Base-by-base conservation (phyloP, 1,140 invertebrate species). In the Monomorium pharaonis region DNA sequence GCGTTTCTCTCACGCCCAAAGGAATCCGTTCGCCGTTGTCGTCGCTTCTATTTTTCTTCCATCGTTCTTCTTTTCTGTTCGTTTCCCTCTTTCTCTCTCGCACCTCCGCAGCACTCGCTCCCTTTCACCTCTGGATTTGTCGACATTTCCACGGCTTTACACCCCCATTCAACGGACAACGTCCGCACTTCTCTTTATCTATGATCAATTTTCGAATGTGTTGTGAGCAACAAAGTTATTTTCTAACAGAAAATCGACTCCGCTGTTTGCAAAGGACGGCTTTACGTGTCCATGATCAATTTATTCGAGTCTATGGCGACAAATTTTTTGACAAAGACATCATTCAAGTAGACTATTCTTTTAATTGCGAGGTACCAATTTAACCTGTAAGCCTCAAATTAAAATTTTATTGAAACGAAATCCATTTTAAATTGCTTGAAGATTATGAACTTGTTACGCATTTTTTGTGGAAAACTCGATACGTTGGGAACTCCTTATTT, bases 1-100 rank as follows among this genome's bases (percentile, higher is more conserved):
- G 33, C 74, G 54, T 78, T 87, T 81, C 74, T 74, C 84, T 77
- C 47, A 56, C 58, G 69, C 85, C 72, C 62, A 56, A 85, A 83
- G 58, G 81, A 90, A 91, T 87, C 83, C 77, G 84, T 78, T 60
- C 58, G 58, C 63, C 86, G 63, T 84, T 72, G 63, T 87, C 83
- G 67, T 78, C 81, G 47, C 54, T 87, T 87, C 75, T 91, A 89
- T 91, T 91, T 89, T 91, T 85, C 86, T 78, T 86, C 72, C 47
- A 21, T 80, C 60, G 49, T 63, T n/a, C 10, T 86, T 70, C 60
- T 74, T 72, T 69, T 65, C 60, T 60, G 33, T 47, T 58, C 60
- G 21, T 54, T 16, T 44, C 33, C 27, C 58, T 44, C 47, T 44
- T 42, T 49, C 30, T 65, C n/a, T 72, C 81, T 62, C 3, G 5